Evolutionary conservation across 2,113 vertebrate genomes (phyloP).

Genomic region (Oncorhynchus gorbuscha): DNA sequence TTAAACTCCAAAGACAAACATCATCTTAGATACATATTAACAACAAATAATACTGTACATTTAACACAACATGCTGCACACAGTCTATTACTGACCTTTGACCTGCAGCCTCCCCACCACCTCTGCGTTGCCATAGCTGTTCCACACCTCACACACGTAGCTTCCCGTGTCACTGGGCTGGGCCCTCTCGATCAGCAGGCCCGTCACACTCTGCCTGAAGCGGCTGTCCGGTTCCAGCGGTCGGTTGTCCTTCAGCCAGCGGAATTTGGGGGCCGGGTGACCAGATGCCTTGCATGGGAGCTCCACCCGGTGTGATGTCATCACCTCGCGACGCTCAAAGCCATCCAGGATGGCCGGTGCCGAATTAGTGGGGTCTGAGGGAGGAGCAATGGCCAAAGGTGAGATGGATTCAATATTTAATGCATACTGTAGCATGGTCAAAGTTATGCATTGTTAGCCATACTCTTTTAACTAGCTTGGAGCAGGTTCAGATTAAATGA

Average conservation of each 20-base stretch:
- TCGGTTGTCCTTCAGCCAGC: constrained; percentile 96
- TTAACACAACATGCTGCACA: neutral
- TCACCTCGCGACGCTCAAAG: constrained; percentile 92
- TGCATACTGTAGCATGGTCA: neutral
- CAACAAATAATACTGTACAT: neutral
- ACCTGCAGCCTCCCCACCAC: constrained; percentile 87
- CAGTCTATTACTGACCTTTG: constrained; percentile 85
- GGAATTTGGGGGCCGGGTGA: constrained; percentile 92
- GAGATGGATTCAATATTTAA: neutral
- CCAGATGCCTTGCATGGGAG: constrained; percentile 96
- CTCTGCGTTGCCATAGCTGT: constrained; percentile 91
- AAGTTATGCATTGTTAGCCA: too few species aligned
- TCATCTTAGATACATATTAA: too few species aligned
- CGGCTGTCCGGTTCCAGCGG: constrained; percentile 92
- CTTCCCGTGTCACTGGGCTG: constrained; percentile 87
- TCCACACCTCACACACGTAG: constrained; percentile 98
- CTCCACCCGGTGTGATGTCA: constrained; percentile 91
- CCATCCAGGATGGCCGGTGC: constrained; percentile 95
- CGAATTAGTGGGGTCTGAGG: constrained; percentile 90
- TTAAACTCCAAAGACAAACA: too few species aligned
- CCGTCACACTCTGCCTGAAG: constrained; percentile 89
- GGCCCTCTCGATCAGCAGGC: constrained; percentile 88
- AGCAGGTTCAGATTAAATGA: too few species aligned
- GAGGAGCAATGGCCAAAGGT: neutral
- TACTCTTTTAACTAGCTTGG: too few species aligned